Conservation (phyloP, 2,797 vertebrate species). For the Ctenopoma kingsleyae region DNA sequence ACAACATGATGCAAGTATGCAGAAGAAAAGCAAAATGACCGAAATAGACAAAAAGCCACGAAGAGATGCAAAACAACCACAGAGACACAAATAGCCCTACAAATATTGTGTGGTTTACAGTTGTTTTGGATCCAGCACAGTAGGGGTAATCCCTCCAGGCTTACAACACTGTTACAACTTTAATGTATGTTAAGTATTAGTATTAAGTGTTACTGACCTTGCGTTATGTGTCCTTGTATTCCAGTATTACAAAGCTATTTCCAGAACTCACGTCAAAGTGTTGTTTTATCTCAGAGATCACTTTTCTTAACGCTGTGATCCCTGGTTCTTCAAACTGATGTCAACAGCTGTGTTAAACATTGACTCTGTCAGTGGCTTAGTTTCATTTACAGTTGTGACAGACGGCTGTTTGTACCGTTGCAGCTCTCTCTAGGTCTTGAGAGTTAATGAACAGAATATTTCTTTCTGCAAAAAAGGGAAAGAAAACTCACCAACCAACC, state of each 20-base stretch:
- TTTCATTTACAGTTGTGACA: neutral
- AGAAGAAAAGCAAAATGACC: neutral
- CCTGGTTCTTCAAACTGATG: neutral
- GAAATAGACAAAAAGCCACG: neutral
- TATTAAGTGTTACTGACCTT: neutral
- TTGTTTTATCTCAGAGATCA: slow-evolving; percentile 8
- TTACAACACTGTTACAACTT: neutral
- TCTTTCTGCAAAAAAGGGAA: neutral
- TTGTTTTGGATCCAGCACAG: neutral
- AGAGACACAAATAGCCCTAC: neutral
- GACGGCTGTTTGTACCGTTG: neutral
- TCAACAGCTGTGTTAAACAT: slow-evolving; percentile 44
- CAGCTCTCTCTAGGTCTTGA: neutral
- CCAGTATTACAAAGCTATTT: slow-evolving; percentile 16
- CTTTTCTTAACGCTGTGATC: neutral
- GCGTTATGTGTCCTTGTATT: neutral
- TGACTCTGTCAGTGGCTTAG: slow-evolving; percentile 9
- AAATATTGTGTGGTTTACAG: neutral
- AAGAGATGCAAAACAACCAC: neutral
- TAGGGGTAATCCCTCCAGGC: neutral
- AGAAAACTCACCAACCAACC: slow-evolving; percentile 38
- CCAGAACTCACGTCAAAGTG: neutral
- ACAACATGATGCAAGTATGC: too few relatives aligned
- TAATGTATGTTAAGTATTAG: neutral
- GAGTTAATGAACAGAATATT: neutral